Evolutionary conservation across 2,888 invertebrate genomes (phyloP).

Genomic region (Andrena marginata): DNA sequence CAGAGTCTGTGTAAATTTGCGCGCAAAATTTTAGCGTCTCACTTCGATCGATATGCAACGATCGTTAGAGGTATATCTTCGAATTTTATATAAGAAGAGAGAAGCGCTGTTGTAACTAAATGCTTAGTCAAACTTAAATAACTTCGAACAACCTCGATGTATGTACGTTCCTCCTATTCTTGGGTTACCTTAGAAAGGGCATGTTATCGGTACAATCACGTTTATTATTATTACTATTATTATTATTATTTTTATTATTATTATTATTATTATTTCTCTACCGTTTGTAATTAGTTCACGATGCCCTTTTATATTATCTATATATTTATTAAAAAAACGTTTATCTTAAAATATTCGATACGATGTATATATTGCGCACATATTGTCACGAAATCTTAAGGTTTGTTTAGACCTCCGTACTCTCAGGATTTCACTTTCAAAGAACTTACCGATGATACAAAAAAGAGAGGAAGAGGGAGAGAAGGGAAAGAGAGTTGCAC

Average conservation of each 20-base stretch:
- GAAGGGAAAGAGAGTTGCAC: background rate
- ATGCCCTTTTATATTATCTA: slow-evolving; percentile 65
- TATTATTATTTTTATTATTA: slow-evolving; percentile 48
- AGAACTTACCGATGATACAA: background rate
- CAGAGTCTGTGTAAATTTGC: slow-evolving; percentile 53
- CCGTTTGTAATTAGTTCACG: slow-evolving; percentile 55
- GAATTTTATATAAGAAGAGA: slow-evolving; percentile 66
- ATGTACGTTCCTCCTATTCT: slow-evolving; percentile 66
- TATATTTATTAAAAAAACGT: slow-evolving; percentile 59
- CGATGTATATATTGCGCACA: slow-evolving; percentile 67
- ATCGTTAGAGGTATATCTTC: slow-evolving; percentile 60
- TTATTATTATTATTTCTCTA: slow-evolving; percentile 45
- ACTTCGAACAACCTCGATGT: slow-evolving; percentile 60
- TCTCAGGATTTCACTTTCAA: slow-evolving; percentile 32
- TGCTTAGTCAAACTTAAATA: slow-evolving; percentile 67
- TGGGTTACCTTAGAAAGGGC: slow-evolving; percentile 69
- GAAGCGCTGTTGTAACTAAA: slow-evolving; percentile 51
- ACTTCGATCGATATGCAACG: slow-evolving; percentile 9
- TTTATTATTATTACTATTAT: slow-evolving; percentile 49
- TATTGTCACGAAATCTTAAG: slow-evolving; percentile 46
- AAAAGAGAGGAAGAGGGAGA: background rate
- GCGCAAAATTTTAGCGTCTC: slow-evolving; percentile 43
- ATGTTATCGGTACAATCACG: slow-evolving; percentile 61
- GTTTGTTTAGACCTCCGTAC: slow-evolving; percentile 47
- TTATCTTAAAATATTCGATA: slow-evolving; percentile 56